Base-by-base conservation (phyloP, 2,888 invertebrate genomes). In the Rhogogaster chlorosoma region DNA sequence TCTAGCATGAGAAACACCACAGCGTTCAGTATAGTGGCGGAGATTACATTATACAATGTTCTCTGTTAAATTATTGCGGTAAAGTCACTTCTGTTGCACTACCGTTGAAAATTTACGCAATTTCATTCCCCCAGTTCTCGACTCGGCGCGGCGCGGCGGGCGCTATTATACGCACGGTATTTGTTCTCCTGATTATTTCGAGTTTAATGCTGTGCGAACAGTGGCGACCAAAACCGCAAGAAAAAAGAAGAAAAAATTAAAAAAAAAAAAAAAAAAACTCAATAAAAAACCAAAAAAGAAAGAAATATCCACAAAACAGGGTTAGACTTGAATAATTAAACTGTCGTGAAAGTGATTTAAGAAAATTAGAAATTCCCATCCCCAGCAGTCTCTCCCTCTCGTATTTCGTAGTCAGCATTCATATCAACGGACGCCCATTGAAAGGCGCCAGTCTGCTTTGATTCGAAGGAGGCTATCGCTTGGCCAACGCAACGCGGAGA, bases 41-140 rank as follows among this genome's bases (percentile, higher is more conserved):
- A 29, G 83, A 83, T 83, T 83, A 67, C 83, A 45, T 53, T 45
- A 57, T 26, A 70, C 70, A 83, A 67, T n/a, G 83, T 67, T 67
- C 83, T 49, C 67, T 22, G 83, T 67, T 83, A 32, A 83, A 83
- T 83, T 83, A 83, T 45, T 67, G 83, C 83, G 83, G 83, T 83
- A n/a, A 26, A 80, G 57, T 80, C 57, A 49, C 57, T 61, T 57
- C 61, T 57, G 78, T 26, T 57, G 80, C 80, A 38, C 57, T 22
- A 22, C 38, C 38, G 22, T 15, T 3, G 15, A 36, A 61, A 80
- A 61, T 80, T 57, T 26, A 29, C 29, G 80, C 77, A 80, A 80
- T 80, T 61, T 61, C 80, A 22, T 49, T 26, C 18, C 26, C 45
- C 32, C 29, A 36, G 3, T 3, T 4, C 53, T n/a, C 36, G 45